Conservation (phyloP, 2,113 vertebrate species). For the Platichthys stellatus region DNA sequence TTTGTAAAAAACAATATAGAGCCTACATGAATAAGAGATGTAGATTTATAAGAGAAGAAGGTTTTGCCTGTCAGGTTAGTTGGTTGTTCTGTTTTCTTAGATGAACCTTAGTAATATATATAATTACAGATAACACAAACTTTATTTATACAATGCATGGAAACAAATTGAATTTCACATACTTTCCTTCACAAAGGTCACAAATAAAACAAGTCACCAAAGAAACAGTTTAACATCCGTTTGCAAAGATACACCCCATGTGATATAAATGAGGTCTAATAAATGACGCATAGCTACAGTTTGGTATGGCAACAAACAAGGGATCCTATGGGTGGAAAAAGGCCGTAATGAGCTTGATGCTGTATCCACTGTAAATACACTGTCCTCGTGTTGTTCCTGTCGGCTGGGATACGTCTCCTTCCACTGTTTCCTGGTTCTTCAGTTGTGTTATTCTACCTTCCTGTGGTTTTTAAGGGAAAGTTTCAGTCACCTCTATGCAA, state of each 20-base stretch:
- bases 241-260: background rate
- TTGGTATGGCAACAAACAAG: constrained; percentile 4
- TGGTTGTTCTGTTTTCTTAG: too few relatives aligned
- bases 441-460: background rate
- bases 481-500: background rate
- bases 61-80: too few relatives aligned
- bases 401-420: background rate
- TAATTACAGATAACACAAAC: too few relatives aligned
- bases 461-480: background rate
- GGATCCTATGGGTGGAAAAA: constrained; percentile 1
- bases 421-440: constrained; percentile 5
- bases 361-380: constrained; percentile 55
- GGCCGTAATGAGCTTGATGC: background rate
- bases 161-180: too few relatives aligned
- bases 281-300: too few relatives aligned
- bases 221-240: background rate
- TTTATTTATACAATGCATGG: too few relatives aligned
- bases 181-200: too few relatives aligned
- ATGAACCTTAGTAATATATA: too few relatives aligned
- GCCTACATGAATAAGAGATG: too few relatives aligned
- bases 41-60: too few relatives aligned
- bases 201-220: too few relatives aligned
- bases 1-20: too few relatives aligned
- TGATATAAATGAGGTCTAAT: background rate
- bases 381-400: background rate